phyloP scores from a whole-genome alignment of 2,797 vertebrate genomes.

The Pseudomugil gertrudae region DNA sequence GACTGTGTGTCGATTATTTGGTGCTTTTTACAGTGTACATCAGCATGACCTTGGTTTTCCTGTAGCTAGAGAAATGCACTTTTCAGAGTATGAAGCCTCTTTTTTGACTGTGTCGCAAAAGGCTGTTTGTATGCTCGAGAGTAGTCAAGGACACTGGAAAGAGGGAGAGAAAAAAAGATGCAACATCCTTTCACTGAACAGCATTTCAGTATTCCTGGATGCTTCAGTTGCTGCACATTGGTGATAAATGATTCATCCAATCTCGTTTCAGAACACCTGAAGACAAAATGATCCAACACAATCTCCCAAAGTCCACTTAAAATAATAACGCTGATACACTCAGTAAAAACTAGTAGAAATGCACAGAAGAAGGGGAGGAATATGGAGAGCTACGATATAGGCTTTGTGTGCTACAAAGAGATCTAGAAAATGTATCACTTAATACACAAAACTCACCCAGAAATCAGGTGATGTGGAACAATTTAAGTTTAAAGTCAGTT shows the following conservation, averaged over 20 bases:
- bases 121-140: constrained; percentile 52
- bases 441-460: neutral
- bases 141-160: constrained; percentile 65
- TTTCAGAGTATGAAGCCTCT: constrained; percentile 49
- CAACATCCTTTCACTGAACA: constrained; percentile 65
- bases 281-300: neutral
- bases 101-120: constrained; percentile 46
- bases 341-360: no score
- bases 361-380: neutral
- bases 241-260: constrained; percentile 1
- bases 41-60: constrained; percentile 70
- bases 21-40: constrained; percentile 52
- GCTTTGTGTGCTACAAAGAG: neutral
- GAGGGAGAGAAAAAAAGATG: constrained; percentile 26
- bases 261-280: neutral
- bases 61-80: constrained; percentile 48
- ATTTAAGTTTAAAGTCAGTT: neutral
- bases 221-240: constrained; percentile 21
- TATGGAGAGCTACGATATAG: neutral
- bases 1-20: constrained; percentile 39
- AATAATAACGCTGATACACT: neutral
- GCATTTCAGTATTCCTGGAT: constrained; percentile 48
- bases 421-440: neutral
- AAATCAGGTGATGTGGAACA: neutral
- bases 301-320: neutral